Evolutionary conservation across 2,797 vertebrate species (phyloP).

Genomic region (Australoheros facetus): DNA sequence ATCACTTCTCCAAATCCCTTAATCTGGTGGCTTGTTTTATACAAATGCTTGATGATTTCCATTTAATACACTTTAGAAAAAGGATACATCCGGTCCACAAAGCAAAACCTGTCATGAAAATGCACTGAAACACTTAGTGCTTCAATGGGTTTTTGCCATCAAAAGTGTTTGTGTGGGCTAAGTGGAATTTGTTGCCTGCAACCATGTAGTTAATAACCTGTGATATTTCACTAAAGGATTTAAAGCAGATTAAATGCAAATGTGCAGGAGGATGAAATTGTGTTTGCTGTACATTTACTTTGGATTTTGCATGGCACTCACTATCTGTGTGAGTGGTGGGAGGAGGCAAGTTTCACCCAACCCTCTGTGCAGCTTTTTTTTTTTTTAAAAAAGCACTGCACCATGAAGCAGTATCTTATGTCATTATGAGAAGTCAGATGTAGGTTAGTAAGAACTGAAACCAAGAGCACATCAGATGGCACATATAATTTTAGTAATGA

Average conservation of each 20-base stretch:
- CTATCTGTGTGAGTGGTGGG: neutral
- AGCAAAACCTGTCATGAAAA: conserved; percentile 74
- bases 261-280: conserved; percentile 31
- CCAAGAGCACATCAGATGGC: neutral
- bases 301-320: neutral
- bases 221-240: conserved; percentile 48
- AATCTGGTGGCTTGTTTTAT: conserved; percentile 75
- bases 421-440: neutral
- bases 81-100: conserved; percentile 67
- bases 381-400: neutral
- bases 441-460: neutral
- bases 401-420: neutral
- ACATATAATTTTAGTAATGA: neutral
- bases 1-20: conserved; percentile 80
- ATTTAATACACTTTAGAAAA: conserved; percentile 82
- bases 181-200: conserved; percentile 55
- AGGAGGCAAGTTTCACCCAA: neutral
- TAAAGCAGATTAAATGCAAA: conserved; percentile 43
- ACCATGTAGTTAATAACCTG: conserved; percentile 71
- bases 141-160: conserved; percentile 70
- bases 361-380: neutral
- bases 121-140: conserved; percentile 72
- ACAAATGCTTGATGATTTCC: conserved; percentile 77
- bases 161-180: conserved; percentile 61
- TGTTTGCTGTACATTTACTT: conserved; percentile 7